These are phyloP conservation scores for Borostomias antarcticus DNA, from an alignment of 2,797 vertebrate genomes.

Conservation along the genomic window DNA sequence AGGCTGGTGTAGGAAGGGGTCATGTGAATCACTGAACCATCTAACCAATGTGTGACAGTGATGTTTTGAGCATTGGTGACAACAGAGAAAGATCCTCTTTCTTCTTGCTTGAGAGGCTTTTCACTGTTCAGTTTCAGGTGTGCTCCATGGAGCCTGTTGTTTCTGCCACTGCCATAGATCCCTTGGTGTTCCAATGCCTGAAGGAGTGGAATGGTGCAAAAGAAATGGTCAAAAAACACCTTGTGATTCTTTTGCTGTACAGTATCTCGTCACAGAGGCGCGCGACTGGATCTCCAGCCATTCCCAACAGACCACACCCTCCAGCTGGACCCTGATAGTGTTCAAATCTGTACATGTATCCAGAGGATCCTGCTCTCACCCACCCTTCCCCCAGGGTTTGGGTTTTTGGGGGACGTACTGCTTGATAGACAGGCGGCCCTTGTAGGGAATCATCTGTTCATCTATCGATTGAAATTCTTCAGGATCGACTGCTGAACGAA, in stretches of 20 bases:
- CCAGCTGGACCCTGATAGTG: slow-evolving; percentile 2
- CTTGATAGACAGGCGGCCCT: slow-evolving; percentile 24
- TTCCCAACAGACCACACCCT: background rate
- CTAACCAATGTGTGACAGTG: slow-evolving; percentile 32
- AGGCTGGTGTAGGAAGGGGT: slow-evolving; percentile 33
- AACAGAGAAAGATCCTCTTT: slow-evolving; percentile 28
- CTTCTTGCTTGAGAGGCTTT: slow-evolving; percentile 29
- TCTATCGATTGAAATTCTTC: slow-evolving; percentile 15
- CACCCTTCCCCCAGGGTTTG: slow-evolving; percentile 24
- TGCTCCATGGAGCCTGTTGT: slow-evolving; percentile 37
- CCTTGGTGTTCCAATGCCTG: slow-evolving; percentile 15
- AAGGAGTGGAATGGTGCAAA: slow-evolving; percentile 34
- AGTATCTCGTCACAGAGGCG: slow-evolving; percentile 34
- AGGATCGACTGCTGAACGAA: slow-evolving; percentile 12
- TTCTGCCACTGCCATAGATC: slow-evolving; percentile 35
- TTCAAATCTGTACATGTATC: slow-evolving; percentile 27
- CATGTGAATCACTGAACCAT: slow-evolving; percentile 42
- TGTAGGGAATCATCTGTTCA: slow-evolving; percentile 32
- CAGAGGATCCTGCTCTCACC: slow-evolving; percentile 24
- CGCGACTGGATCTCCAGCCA: slow-evolving; percentile 28
- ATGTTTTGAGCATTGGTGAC: slow-evolving; percentile 42
- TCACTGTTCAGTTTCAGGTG: slow-evolving; percentile 40
- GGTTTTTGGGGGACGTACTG: slow-evolving; percentile 21
- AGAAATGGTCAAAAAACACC: slow-evolving; percentile 30
- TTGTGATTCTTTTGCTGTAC: slow-evolving; percentile 31